Evolutionary conservation across 2,888 invertebrate genomes (phyloP), one percentile per base, ranked within the genome.

Genomic region (Cartodere bifasciata): DNA sequence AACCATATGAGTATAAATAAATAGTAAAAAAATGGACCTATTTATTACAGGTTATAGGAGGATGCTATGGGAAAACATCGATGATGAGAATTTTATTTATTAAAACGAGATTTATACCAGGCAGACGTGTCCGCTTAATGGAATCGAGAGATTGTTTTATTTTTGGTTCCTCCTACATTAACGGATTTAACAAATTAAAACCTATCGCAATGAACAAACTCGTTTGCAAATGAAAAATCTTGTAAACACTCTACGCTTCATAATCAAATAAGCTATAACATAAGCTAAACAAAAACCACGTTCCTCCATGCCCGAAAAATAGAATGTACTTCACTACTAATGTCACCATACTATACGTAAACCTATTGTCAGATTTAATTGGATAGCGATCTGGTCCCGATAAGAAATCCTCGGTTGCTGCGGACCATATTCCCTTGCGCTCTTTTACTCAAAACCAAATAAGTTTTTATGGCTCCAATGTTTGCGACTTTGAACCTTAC

Each of bases 281-380:
- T 7, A 6, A 20, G 20, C 7, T 6, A 23, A 7, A 23, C 24
- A 23, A 5, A 12, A 23, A 16, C 10, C 16, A 23, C 29, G 29
- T 28, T 13, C 29, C 30, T 25, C 34, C 26, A 28, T 35, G 35
- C 11, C n/a, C 35, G 20, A 16, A 31, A 35, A 35, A 31, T 11
- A 28, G 31, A 35, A 35, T 35, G 31, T 28, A 29, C 35, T 28
- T 35, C 35, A 31, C 35, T 28, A 55, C 51, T 58, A 53, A 56
- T 59, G 59, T 59, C 58, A 57, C 55, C 53, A 46, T 54, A n/a
- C n/a, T n/a, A n/a, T n/a, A n/a, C 50, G 54, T 35, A 57, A 60
- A 59, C 56, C 60, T 50, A 63, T 62, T 63, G 62, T 63, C 62
- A 60, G 60, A 60, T 59, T 63, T 63, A 62, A 63, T 63, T 62